Evolutionary conservation across 2,888 invertebrate genomes (phyloP), one percentile per base, ranked within the genome.

Genomic region (Epinotia nisella): DNA sequence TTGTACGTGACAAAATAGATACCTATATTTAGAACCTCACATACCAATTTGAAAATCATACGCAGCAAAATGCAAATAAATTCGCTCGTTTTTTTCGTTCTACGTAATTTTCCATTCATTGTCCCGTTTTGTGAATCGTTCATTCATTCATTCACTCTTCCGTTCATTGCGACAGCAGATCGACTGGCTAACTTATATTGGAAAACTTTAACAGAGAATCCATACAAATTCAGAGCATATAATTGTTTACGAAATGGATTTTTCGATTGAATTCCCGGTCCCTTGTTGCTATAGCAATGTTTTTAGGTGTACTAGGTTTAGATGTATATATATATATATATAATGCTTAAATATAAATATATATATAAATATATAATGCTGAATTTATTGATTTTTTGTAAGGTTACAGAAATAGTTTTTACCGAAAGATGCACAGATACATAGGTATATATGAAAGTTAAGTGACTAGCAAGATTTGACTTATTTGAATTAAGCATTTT

Each of bases 161-260:
- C 59, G 61, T 69, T 59, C 67, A 53, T 65, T 45, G 55, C 66
- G 61, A 68, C 66, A 53, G 49, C 56, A 45, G 67, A 75, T 71
- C 69, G 71, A 68, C 64, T 49, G 56, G 56, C 75, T 72, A 76
- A 76, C 75, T 76, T 76, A 76, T 74, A 76, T 76, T 76, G 75
- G 69, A 74, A 76, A 76, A 76, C 74, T 76, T 76, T 64, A 51
- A 68, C 67, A 61, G 64, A 71, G 61, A 65, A 76, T 72, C 66
- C 71, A 74, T 74, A 76, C 74, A 72, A 72, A 60, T 71, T 68
- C 59, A 45, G 39, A 59, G 55, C 71, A 74, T 74, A 65, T 74
- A 75, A 74, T 75, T 74, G 68, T 74, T 60, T 60, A 61, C 56
- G 61, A 49, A 53, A 69, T 73, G 51, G 69, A 7, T 73, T 69